Percentiles rank a stretch among this genome's conserved stretches.
phyloP scores from a whole-genome alignment of 2,113 vertebrate species.

The Tamias sibiricus region DNA sequence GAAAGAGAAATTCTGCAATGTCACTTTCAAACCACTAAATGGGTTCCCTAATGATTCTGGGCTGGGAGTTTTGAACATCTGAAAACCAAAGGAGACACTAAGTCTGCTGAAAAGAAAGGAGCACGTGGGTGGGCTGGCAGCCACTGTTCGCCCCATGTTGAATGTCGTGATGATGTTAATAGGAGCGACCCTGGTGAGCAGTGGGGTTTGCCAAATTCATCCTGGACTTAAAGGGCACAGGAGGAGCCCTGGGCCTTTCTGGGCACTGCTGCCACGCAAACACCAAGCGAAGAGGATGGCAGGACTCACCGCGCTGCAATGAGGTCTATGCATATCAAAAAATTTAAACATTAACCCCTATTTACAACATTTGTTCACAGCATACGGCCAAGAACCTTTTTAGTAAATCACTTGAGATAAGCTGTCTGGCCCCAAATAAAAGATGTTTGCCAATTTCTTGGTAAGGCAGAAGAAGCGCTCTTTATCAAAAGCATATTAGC shows the following conservation, averaged over 20 bases:
- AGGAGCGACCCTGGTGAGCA: neutral
- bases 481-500: slow-evolving; percentile 90
- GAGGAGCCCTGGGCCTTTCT: slow-evolving; percentile 62
- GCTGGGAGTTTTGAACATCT: slow-evolving; percentile 74
- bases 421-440: slow-evolving; percentile 87
- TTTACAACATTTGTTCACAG: slow-evolving; percentile 81
- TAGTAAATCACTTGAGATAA: slow-evolving; percentile 86
- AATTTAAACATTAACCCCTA: slow-evolving; percentile 85
- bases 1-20: slow-evolving; percentile 73
- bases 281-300: slow-evolving; percentile 59
- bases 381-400: slow-evolving; percentile 66
- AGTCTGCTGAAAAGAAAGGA: slow-evolving; percentile 76
- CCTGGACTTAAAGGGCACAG: slow-evolving; percentile 66
- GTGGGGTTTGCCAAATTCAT: neutral
- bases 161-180: neutral
- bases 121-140: slow-evolving; percentile 56
- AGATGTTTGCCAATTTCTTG: slow-evolving; percentile 87
- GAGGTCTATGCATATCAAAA: slow-evolving; percentile 76
- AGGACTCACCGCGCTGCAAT: slow-evolving; percentile 44
- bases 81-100: slow-evolving; percentile 83
- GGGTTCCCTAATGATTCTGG: slow-evolving; percentile 78
- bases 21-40: slow-evolving; percentile 80
- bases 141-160: slow-evolving; percentile 39
- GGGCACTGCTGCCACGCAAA: slow-evolving; percentile 30
- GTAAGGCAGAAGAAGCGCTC: slow-evolving; percentile 84